Evolutionary conservation across 2,888 invertebrate genomes (phyloP).

Genomic region (Acleris laterana): DNA sequence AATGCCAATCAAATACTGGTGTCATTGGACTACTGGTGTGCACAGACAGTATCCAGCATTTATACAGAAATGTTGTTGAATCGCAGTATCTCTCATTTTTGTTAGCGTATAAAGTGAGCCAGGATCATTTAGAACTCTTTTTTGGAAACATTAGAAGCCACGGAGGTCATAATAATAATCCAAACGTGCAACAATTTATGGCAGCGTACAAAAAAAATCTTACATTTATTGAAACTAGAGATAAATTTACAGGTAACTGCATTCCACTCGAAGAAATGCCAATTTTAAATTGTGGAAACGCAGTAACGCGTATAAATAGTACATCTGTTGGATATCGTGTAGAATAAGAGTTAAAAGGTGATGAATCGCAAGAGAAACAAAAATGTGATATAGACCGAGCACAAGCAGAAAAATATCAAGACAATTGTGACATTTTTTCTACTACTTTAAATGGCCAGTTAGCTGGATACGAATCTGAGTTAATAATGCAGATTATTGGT

Average conservation of each 20-base stretch:
- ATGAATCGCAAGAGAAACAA: too few species aligned
- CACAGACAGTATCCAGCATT: neutral
- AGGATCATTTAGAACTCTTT: too few species aligned
- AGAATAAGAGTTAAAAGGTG: neutral
- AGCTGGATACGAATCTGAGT: too few species aligned
- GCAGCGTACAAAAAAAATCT: conserved; percentile 3
- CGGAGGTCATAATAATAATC: neutral
- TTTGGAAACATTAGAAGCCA: too few species aligned
- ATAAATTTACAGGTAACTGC: conserved; percentile 14
- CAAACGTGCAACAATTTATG: neutral
- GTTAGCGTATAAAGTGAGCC: conserved; percentile 1
- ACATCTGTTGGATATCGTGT: neutral
- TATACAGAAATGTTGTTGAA: conserved; percentile 8
- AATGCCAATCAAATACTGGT: conserved; percentile 4
- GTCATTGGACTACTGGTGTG: conserved; percentile 10
- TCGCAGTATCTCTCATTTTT: neutral
- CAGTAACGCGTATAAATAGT: neutral
- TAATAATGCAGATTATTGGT: too few species aligned
- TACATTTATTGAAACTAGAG: neutral
- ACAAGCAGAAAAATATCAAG: conserved; percentile 1
- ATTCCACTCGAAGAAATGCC: conserved; percentile 6
- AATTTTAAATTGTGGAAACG: neutral
- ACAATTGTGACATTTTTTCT: too few species aligned
- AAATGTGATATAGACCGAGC: too few species aligned
- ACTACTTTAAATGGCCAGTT: too few species aligned